Percentiles rank a stretch among this genome's conserved stretches.
Evolutionary conservation across 2,888 invertebrate species (phyloP).

Genomic region (Stenodema calcarata): DNA sequence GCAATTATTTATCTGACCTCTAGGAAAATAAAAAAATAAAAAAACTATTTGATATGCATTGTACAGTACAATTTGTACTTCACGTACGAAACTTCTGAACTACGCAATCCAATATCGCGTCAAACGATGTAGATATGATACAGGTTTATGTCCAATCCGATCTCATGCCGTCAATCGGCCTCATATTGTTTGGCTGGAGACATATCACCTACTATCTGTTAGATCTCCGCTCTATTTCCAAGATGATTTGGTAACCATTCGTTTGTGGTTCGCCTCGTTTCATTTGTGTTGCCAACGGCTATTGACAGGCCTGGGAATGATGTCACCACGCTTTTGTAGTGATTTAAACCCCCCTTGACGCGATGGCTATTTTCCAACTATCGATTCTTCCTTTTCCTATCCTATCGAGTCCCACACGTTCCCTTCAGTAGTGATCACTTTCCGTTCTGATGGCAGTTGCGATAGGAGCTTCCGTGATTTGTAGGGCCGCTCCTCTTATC

Average conservation of each 20-base stretch:
- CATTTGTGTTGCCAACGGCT: neutral
- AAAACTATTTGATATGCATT: no score
- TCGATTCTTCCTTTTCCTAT: neutral
- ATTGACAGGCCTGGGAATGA: neutral
- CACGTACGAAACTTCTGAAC: no score
- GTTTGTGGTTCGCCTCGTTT: neutral
- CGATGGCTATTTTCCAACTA: neutral
- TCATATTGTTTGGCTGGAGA: no score
- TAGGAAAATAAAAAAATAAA: no score
- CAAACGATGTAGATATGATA: no score
- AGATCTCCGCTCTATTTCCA: neutral
- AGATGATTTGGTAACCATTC: neutral
- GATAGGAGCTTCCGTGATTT: neutral
- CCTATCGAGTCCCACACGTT: neutral
- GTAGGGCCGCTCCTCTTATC: no score
- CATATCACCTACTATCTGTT: no score
- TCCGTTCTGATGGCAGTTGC: neutral
- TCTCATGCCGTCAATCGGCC: no score
- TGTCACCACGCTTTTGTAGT: neutral
- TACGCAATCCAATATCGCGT: no score
- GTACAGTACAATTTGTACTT: no score
- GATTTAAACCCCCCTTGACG: neutral
- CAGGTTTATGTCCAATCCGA: no score
- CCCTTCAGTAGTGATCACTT: neutral
- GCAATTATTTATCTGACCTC: no score